Conservation (phyloP, 2,797 vertebrate genomes). For the Argyrosomus regius region DNA sequence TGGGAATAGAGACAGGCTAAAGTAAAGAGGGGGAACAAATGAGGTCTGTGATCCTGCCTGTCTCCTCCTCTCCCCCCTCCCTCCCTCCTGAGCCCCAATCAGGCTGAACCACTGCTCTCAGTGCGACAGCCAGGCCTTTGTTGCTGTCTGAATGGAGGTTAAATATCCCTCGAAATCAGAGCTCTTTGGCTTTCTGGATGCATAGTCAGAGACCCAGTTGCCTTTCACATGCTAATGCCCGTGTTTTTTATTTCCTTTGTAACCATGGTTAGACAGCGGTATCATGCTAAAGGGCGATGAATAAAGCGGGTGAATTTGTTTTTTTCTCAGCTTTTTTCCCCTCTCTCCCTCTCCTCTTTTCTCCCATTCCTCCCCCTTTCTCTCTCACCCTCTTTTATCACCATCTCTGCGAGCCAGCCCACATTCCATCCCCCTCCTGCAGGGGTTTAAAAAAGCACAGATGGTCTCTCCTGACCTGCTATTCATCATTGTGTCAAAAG, state of each 20-base stretch:
- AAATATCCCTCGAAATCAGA: slow-evolving; percentile 92
- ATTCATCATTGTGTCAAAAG: slow-evolving; percentile 92
- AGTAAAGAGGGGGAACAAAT: slow-evolving; percentile 93
- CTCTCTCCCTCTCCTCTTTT: slow-evolving; percentile 27
- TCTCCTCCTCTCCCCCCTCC: slow-evolving; percentile 45
- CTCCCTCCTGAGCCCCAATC: slow-evolving; percentile 80
- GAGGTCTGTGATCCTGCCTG: slow-evolving; percentile 88
- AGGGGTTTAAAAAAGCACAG: slow-evolving; percentile 89
- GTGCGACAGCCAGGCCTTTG: slow-evolving; percentile 88
- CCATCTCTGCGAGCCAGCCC: slow-evolving; percentile 77
- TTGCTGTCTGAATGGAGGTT: slow-evolving; percentile 91
- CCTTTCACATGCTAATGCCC: slow-evolving; percentile 93
- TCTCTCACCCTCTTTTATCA: slow-evolving; percentile 79
- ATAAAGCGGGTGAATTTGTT: slow-evolving; percentile 87
- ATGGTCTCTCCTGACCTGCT: slow-evolving; percentile 93
- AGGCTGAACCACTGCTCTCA: slow-evolving; percentile 84
- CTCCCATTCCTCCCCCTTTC: slow-evolving; percentile 28
- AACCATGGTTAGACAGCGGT: slow-evolving; percentile 83
- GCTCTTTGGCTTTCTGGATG: slow-evolving; percentile 89
- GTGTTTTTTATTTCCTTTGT: slow-evolving; percentile 88
- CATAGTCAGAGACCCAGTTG: slow-evolving; percentile 85
- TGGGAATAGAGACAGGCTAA: slow-evolving; percentile 88
- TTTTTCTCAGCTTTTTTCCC: slow-evolving; percentile 77
- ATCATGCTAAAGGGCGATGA: slow-evolving; percentile 89
- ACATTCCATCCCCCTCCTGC: slow-evolving; percentile 80